Evolutionary conservation across 2,113 vertebrate species (phyloP).

Genomic region (Tympanuchus pallidicinctus): DNA sequence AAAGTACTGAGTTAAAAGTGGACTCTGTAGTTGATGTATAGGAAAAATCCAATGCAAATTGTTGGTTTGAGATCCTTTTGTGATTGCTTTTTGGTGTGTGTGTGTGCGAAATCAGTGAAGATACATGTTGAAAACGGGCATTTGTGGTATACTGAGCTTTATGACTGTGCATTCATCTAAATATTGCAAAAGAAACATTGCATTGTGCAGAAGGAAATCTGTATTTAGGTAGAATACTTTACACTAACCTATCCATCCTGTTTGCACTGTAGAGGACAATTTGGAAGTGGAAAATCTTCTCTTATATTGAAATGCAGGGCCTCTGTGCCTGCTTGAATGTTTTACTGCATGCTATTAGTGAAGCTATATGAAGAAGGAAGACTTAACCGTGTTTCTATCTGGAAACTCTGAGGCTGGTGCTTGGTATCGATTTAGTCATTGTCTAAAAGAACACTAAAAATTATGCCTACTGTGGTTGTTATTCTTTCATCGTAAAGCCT

Average conservation of each 20-base stretch:
- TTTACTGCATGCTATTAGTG: slow-evolving; percentile 42
- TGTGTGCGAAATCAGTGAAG: background rate
- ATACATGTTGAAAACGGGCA: background rate
- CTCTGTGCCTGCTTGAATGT: slow-evolving; percentile 11
- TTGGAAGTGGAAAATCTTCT: background rate
- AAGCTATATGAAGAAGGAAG: slow-evolving; percentile 48
- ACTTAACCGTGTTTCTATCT: background rate
- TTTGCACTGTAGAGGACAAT: background rate
- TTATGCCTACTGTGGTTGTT: slow-evolving; percentile 30
- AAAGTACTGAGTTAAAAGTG: background rate
- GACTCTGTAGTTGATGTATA: background rate
- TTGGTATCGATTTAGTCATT: slow-evolving; percentile 65
- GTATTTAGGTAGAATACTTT: background rate
- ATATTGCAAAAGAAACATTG: background rate
- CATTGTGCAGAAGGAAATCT: background rate
- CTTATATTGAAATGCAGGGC: background rate
- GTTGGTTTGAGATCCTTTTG: background rate
- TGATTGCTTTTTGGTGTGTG: background rate
- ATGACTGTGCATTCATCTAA: background rate
- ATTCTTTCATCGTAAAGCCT: slow-evolving; percentile 36
- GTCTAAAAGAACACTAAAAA: slow-evolving; percentile 49
- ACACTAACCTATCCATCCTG: background rate
- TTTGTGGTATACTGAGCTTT: background rate
- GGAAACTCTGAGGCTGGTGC: slow-evolving; percentile 10
- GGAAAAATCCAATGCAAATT: background rate